Conservation (phyloP, 2,113 vertebrate species). For the Daboia siamensis region DNA sequence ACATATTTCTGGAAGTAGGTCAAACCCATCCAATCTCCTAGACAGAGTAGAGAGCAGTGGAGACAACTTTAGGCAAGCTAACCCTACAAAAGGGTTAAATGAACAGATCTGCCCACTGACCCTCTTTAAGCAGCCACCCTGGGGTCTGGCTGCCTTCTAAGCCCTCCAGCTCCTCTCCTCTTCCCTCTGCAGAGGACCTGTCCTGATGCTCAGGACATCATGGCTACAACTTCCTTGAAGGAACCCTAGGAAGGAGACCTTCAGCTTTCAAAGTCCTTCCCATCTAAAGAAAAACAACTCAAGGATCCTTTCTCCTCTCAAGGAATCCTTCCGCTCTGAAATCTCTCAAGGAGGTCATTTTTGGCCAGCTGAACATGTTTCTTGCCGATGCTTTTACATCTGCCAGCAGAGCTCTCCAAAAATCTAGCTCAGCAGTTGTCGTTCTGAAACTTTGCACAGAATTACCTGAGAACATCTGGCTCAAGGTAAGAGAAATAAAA, state of each 20-base stretch:
- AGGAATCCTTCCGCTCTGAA: slow-evolving; percentile 23
- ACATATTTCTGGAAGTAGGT: background rate
- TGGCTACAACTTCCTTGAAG: accelerated
- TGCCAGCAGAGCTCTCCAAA: slow-evolving; percentile 48
- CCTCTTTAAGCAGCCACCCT: slow-evolving; percentile 33
- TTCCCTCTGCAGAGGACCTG: background rate
- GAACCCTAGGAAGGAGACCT: background rate
- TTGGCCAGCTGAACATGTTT: slow-evolving; percentile 40
- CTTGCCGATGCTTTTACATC: slow-evolving; percentile 50
- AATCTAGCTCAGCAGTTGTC: slow-evolving; percentile 17
- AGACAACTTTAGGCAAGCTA: accelerated
- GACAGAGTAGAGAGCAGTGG: background rate
- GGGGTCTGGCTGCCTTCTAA: slow-evolving; percentile 33
- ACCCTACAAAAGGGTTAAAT: slow-evolving; percentile 58
- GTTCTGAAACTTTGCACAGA: slow-evolving; percentile 17
- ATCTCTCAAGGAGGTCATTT: slow-evolving; percentile 59
- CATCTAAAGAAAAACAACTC: background rate
- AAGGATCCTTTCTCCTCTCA: background rate
- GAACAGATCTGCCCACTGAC: slow-evolving; percentile 45
- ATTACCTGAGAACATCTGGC: slow-evolving; percentile 36
- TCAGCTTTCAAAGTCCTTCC: accelerated
- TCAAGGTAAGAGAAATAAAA: slow-evolving; percentile 48
- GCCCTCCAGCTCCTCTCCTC: background rate
- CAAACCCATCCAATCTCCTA: background rate
- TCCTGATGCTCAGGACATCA: background rate